These are phyloP conservation scores for Eudorcas thomsonii DNA, from an alignment of 2,113 vertebrate genomes.

Conservation along the genomic window DNA sequence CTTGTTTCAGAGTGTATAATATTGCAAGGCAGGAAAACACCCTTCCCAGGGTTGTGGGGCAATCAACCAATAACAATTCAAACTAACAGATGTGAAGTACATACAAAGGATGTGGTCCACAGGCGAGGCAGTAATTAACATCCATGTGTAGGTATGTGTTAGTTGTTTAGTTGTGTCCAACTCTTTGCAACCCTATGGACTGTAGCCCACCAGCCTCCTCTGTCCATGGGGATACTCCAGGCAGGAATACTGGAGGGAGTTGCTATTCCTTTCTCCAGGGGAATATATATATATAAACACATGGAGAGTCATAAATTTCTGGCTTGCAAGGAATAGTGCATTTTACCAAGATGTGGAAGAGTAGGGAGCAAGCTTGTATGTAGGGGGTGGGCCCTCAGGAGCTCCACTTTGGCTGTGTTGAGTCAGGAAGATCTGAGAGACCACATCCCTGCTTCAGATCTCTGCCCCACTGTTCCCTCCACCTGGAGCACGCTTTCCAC, in stretches of 20 bases:
- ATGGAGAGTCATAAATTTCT: neutral
- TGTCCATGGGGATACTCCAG: neutral
- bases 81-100: neutral
- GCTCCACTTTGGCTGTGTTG: neutral
- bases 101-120: neutral
- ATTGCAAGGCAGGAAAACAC: neutral
- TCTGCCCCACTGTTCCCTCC: too few relatives aligned
- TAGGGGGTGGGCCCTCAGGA: accelerated
- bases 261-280: neutral
- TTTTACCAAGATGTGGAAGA: neutral
- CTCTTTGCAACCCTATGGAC: neutral
- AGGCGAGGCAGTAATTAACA: neutral
- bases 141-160: neutral
- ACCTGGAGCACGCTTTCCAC: neutral
- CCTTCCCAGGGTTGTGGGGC: neutral
- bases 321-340: neutral
- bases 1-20: neutral
- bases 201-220: neutral
- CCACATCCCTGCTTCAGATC: neutral
- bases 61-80: neutral
- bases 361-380: neutral
- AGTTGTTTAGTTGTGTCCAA: neutral
- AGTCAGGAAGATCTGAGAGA: neutral
- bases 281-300: neutral
- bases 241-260: neutral